Percentiles rank a stretch among this genome's conserved stretches.
Conservation (phyloP, 2,797 vertebrate genomes). For the Tadarida brasiliensis region DNA sequence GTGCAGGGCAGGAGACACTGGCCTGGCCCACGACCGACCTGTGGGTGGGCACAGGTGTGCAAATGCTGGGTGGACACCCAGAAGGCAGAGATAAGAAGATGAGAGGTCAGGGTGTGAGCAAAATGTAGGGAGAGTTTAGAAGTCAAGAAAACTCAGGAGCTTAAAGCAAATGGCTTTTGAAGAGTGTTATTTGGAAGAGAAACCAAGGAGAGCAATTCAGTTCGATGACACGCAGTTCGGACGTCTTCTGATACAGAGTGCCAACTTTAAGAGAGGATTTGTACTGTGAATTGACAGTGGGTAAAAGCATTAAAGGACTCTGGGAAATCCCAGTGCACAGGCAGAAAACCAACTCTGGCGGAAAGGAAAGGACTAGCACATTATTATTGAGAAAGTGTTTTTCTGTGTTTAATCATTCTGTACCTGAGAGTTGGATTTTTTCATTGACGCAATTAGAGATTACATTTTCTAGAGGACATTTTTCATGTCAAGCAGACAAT, state of each 20-base stretch:
- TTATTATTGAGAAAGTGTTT: slow-evolving; percentile 60
- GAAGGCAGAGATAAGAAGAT: not conserved
- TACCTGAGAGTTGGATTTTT: slow-evolving; percentile 1
- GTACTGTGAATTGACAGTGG: not conserved
- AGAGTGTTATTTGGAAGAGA: not conserved
- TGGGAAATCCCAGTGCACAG: not conserved
- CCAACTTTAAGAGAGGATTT: not conserved
- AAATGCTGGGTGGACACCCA: not conserved
- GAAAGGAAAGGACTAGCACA: slow-evolving; percentile 57
- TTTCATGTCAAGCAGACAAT: slow-evolving; percentile 42
- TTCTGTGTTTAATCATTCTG: slow-evolving; percentile 47
- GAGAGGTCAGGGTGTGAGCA: not conserved
- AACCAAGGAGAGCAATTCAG: not conserved
- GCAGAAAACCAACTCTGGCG: not conserved
- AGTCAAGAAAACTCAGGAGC: not conserved
- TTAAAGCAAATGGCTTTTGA: not conserved
- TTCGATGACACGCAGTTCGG: not conserved
- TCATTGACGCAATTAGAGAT: slow-evolving; percentile 62
- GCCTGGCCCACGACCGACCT: not conserved
- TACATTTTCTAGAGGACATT: slow-evolving; percentile 60
- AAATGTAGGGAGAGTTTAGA: not conserved
- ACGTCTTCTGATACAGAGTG: not conserved
- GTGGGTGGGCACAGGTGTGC: no score
- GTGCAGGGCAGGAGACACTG: not conserved
- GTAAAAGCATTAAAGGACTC: not conserved